Base-by-base conservation (phyloP, 2,113 vertebrate genomes). In the Corythornis vintsioides region DNA sequence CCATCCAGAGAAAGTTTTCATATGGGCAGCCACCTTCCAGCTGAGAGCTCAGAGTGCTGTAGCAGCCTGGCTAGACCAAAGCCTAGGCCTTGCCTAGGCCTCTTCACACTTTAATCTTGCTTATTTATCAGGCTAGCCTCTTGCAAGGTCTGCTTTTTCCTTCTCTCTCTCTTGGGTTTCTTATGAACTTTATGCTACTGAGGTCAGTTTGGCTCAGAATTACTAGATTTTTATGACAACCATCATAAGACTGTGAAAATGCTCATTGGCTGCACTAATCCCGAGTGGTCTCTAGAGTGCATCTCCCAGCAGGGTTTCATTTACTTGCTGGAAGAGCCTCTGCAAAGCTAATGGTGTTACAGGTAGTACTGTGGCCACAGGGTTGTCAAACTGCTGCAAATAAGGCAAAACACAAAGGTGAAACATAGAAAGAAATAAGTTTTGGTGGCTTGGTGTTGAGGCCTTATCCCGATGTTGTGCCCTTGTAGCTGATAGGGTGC, bases 181-280 rank as follows among this genome's bases (percentile, higher is more conserved):
- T 56, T 56, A 29, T 0, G 0, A 48, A 17, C 33, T 63, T 56
- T 63, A 11, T 31, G 26, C 28, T 60, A 11, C n/a, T 52, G 61
- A 84, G 33, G 47, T 81, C 57, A 7, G 2, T 84, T 78, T 82
- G 84, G 25, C 31, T 77, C 38, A 69, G 70, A 70, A 33, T 53
- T 69, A 42, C 69, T 81, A 2, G 3, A 15, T 61, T 88, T 45
- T 73, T 69, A 5, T 63, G 56, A 9, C 7, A 18, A 4, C 15
- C 9, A 2, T 25, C 15, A 7, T 0, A 38, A 65, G 50, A 53
- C 43, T 86, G 63, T 16, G 63, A 57, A 63, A 83, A 64, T 19
- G 13, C 26, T 61, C 1, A 0, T 19, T 60, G 76, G 38, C 47
- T 25, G 22, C 3, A 2, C 26, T 33, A 13, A 10, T 56, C 22